Percentiles rank a stretch among this genome's conserved stretches.
Conservation (phyloP, 2,888 invertebrate genomes). For the Metopia argyrocephala region DNA sequence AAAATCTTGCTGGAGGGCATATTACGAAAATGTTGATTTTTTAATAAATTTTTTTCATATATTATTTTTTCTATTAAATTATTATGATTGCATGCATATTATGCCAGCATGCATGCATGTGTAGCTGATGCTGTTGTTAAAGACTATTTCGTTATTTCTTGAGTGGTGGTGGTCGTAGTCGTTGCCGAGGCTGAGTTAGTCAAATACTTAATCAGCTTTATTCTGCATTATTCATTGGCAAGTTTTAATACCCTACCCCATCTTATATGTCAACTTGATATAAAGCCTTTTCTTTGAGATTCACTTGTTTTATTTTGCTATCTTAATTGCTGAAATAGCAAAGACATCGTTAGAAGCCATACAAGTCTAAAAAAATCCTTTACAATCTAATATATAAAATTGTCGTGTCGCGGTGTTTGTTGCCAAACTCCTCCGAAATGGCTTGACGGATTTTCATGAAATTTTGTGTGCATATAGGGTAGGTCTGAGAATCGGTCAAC, state of each 20-base stretch:
- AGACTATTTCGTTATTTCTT: constrained; percentile 20
- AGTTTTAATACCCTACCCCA: neutral
- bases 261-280: too few species aligned
- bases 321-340: constrained; percentile 13
- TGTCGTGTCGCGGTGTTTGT: too few species aligned
- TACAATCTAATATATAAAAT: too few species aligned
- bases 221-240: neutral
- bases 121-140: constrained; percentile 12
- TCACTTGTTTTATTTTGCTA: constrained; percentile 27
- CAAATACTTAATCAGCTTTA: constrained; percentile 44
- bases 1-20: constrained; percentile 51
- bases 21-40: constrained; percentile 65
- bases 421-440: too few species aligned
- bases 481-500: too few species aligned
- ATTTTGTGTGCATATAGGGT: too few species aligned
- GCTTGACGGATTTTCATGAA: too few species aligned
- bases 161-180: neutral
- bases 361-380: too few species aligned
- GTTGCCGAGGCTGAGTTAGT: neutral
- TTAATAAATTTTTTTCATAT: neutral
- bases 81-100: constrained; percentile 42
- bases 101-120: constrained; percentile 29
- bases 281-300: neutral
- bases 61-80: constrained; percentile 6
- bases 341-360: too few species aligned